phyloP scores from a whole-genome alignment of 2,113 vertebrate species.

The Mionectes macconnelli region DNA sequence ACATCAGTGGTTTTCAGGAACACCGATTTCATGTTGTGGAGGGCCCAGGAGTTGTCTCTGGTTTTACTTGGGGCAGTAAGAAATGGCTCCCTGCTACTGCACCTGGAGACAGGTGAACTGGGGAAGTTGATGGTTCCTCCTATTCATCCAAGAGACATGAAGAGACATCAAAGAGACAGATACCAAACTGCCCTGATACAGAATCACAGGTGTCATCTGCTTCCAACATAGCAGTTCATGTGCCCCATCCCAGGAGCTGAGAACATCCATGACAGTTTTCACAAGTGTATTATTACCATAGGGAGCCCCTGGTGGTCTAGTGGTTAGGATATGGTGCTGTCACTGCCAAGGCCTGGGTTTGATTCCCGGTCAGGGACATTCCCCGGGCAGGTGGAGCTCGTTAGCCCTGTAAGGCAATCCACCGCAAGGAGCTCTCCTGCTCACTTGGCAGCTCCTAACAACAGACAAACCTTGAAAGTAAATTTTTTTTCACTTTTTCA shows the following conservation, averaged over 20 bases:
- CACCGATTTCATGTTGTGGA: neutral
- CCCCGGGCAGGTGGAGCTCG: too few species aligned
- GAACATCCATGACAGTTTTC: neutral
- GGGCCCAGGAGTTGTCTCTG: neutral
- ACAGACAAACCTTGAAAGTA: neutral
- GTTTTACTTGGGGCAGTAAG: neutral
- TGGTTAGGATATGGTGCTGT: too few species aligned
- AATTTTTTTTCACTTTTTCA: neutral
- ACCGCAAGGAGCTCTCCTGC: neutral
- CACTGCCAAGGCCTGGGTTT: too few species aligned
- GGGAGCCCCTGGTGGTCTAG: too few species aligned
- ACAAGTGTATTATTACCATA: neutral
- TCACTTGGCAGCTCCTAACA: neutral
- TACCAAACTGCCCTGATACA: neutral
- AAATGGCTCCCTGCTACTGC: neutral
- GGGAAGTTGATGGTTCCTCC: neutral
- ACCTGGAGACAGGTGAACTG: neutral
- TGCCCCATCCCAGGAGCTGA: neutral
- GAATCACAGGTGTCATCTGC: neutral
- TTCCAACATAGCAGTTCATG: neutral
- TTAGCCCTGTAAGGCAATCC: too few species aligned
- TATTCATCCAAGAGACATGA: neutral
- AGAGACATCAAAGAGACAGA: neutral
- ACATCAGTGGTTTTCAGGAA: neutral
- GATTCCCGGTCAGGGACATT: too few species aligned